Evolutionary conservation across 2,797 vertebrate species (phyloP).

Genomic region (Hafferia zeledoni): DNA sequence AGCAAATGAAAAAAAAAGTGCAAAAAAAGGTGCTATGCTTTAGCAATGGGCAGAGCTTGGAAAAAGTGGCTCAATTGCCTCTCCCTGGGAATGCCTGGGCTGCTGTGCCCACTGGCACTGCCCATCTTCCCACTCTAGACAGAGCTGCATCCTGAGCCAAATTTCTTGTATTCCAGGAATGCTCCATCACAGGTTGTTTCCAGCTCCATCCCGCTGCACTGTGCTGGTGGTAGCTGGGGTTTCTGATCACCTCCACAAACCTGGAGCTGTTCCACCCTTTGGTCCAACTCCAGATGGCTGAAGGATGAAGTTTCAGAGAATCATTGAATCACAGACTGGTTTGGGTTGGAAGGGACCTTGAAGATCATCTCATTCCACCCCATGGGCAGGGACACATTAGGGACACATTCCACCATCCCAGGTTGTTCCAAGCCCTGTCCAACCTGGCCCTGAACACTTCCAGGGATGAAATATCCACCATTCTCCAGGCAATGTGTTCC

Average conservation of each 20-base stretch:
- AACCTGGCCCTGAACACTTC: neutral
- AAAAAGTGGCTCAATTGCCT: neutral
- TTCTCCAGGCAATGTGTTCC: neutral
- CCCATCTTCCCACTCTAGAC: conserved; percentile 10
- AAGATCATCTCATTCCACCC: neutral
- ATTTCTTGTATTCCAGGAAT: neutral
- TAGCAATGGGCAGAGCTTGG: conserved; percentile 28
- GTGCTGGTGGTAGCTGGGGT: neutral
- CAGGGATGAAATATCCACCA: neutral
- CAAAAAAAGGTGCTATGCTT: conserved; percentile 28
- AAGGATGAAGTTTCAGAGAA: conserved; percentile 4
- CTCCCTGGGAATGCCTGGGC: neutral
- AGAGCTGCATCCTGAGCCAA: neutral
- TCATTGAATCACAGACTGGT: neutral
- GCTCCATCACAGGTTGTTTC: neutral
- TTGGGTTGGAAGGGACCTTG: neutral
- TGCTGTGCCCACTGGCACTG: neutral
- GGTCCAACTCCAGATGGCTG: conserved; percentile 45
- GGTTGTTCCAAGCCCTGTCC: neutral
- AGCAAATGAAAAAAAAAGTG: neutral
- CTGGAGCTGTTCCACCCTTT: conserved; percentile 33
- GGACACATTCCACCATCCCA: neutral
- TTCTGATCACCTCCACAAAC: conserved; percentile 35
- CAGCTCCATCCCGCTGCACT: neutral
- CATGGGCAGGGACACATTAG: neutral